Base-by-base conservation (phyloP, 1,140 invertebrate genomes). In the Eumaeus atala region DNA sequence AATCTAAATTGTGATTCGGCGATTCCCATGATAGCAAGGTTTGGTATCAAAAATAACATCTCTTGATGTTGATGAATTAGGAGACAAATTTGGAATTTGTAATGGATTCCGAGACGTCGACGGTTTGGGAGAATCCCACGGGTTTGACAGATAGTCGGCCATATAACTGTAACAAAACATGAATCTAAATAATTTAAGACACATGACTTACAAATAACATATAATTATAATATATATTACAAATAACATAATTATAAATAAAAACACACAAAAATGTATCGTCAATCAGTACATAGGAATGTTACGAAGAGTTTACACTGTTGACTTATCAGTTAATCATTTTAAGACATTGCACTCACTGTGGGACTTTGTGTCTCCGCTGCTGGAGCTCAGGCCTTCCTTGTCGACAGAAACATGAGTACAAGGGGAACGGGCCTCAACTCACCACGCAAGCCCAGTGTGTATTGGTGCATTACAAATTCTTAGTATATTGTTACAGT, bases 61-160 rank as follows among this genome's bases (percentile, higher is more conserved):
- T 48, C 47, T 48, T 21, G 47, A 48, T 11, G 47, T 48, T 33
- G 47, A 48, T 33, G 47, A 11, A 48, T 48, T 33, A 48, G 47
- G 44, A 48, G 44, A 48, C 44, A 48, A 17, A 48, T 48, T 48
- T 48, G 44, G 44, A 48, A 48, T 48, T 48, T 48, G 17, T 48
- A 48, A 48, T 48, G 44, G 47, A 48, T 48, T 11, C 18, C 47
- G 17, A 48, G 47, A 48, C 16, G 47, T 48, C 9, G 21, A 48
- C 47, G 47, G 47, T n/a, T 33, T 48, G 47, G 47, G 8, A 48
- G 17, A 44, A 44, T 44, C 40, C 14, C 44, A 18, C 0, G 17
- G 3, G 9, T 48, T 48, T 44, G 40, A 44, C 40, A 44, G 40
- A 3, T 28, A 6, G 21, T 28, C 21, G 6, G 40, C 12, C 40